These are phyloP conservation scores for Calyptomena viridis DNA, from an alignment of 2,113 vertebrate species.

Conservation along the genomic window DNA sequence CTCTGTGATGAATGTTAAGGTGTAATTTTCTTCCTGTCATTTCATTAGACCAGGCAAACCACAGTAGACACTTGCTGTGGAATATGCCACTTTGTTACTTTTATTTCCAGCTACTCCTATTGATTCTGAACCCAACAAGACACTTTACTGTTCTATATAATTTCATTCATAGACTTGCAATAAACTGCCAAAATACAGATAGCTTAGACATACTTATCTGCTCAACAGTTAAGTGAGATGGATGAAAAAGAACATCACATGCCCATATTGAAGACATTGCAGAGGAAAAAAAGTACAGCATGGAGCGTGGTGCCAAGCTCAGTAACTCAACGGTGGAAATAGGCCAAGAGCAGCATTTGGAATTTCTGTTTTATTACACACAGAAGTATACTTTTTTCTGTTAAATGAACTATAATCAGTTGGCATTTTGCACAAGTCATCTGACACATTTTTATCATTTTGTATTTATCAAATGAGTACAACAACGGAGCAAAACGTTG, in stretches of 20 bases:
- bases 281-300: background rate
- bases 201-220: background rate
- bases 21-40: background rate
- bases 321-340: background rate
- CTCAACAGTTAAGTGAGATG: background rate
- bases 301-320: background rate
- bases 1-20: background rate
- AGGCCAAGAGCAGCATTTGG: constrained; percentile 3
- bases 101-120: background rate
- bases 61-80: background rate
- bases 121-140: background rate
- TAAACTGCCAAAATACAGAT: background rate
- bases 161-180: background rate
- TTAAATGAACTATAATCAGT: background rate
- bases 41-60: background rate
- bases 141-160: background rate
- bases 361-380: constrained; percentile 38
- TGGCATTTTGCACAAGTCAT: constrained; percentile 19
- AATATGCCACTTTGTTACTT: background rate
- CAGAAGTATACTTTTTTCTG: background rate
- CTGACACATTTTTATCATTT: background rate
- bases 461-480: background rate
- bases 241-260: background rate
- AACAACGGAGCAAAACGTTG: background rate
- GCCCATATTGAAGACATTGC: background rate